These are phyloP conservation scores for Cheilosia impressa DNA, from an alignment of 2,888 invertebrate genomes.

Conservation along the genomic window DNA sequence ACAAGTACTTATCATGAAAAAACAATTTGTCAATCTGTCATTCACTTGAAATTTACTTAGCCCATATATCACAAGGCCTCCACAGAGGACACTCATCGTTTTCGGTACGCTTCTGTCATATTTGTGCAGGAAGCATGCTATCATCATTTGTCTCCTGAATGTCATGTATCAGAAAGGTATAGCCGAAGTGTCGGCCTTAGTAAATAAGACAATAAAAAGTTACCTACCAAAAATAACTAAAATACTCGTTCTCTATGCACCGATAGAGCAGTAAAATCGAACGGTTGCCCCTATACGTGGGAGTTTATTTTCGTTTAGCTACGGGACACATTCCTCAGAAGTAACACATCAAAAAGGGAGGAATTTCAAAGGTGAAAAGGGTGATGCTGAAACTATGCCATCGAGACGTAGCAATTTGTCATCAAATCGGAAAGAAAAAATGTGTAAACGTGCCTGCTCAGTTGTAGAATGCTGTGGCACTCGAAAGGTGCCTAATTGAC, in stretches of 20 bases:
- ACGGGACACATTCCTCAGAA: conserved; percentile 29
- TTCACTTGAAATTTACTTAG: conserved; percentile 64
- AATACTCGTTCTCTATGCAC: conserved; percentile 18
- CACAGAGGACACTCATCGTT: conserved; percentile 54
- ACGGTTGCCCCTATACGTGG: conserved; percentile 20
- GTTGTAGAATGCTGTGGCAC: conserved; percentile 22
- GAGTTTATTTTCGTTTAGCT: conserved; percentile 38
- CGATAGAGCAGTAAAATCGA: conserved; percentile 12
- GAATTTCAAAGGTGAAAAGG: conserved; percentile 38
- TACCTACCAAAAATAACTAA: conserved; percentile 10
- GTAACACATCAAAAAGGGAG: conserved; percentile 22
- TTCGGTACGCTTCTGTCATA: conserved; percentile 55
- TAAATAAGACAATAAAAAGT: conserved; percentile 10
- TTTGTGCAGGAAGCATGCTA: conserved; percentile 52
- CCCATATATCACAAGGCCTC: conserved; percentile 58
- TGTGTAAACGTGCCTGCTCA: conserved; percentile 30
- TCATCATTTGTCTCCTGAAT: conserved; percentile 49
- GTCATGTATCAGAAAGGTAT: conserved; percentile 23
- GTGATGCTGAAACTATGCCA: conserved; percentile 36
- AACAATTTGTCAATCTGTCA: conserved; percentile 72
- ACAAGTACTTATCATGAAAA: conserved; percentile 65
- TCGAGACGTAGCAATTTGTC: conserved; percentile 38
- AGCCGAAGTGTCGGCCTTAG: conserved; percentile 20
- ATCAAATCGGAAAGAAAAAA: conserved; percentile 21
- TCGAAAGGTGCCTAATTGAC: conserved; percentile 39